Evolutionary conservation across 2,888 invertebrate species (phyloP).

Genomic region (Lumbricus terrestris): DNA sequence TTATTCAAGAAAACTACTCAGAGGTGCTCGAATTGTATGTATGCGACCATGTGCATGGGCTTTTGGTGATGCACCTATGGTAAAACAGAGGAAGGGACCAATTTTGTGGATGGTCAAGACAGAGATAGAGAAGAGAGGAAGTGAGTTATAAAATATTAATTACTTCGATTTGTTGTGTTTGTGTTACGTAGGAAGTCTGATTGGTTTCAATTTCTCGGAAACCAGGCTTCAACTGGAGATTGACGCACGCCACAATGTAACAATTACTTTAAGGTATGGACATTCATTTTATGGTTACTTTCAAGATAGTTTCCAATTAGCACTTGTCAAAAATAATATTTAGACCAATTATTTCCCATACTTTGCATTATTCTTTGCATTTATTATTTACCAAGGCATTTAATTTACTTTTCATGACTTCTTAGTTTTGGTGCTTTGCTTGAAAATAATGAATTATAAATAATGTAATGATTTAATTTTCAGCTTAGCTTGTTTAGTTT

Average conservation of each 20-base stretch:
- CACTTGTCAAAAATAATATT: neutral
- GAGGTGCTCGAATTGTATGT: no score
- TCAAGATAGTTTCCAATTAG: neutral
- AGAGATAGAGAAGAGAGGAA: neutral
- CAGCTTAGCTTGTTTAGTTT: neutral
- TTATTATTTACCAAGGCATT: neutral
- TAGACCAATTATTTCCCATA: neutral
- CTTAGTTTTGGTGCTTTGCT: neutral
- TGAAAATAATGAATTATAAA: neutral
- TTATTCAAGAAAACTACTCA: no score
- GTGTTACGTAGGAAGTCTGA: neutral
- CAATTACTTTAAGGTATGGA: neutral
- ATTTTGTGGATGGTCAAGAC: neutral
- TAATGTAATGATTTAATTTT: neutral
- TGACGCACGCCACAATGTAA: neutral
- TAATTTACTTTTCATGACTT: neutral
- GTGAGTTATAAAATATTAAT: neutral
- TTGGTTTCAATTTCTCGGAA: neutral
- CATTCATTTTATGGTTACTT: neutral
- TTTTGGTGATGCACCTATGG: no score
- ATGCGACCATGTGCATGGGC: neutral
- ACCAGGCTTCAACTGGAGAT: neutral
- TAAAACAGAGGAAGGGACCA: neutral
- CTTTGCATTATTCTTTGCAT: no score
- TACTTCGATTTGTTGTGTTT: neutral